Evolutionary conservation across 2,797 vertebrate genomes (phyloP), one percentile per base, ranked within the genome.

Genomic region (Centropyge bicolor): DNA sequence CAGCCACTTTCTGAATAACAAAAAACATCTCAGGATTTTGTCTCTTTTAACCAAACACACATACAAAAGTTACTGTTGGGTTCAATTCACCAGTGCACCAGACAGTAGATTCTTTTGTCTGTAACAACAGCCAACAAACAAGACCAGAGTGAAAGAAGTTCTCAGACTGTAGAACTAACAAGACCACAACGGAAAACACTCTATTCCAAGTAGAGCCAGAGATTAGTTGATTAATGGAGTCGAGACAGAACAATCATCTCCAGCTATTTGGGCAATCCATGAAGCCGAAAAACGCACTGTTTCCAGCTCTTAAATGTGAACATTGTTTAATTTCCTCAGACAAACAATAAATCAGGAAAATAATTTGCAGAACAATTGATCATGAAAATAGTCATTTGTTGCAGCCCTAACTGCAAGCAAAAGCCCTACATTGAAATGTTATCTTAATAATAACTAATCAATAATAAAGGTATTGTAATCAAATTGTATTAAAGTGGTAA

Each of bases 151-250:
- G 40, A 43, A 51, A n/a, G n/a, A 40, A 0, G 31, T 41, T 31
- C 51, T 43, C 17, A 69, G 11, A 31, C 22, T 57, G 35, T 45
- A 36, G 51, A 65, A 66, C 20, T 66, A 43, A 73, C 45, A 59
- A 60, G 24, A 65, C 35, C 38, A 1, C 3, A 2, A 14, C 20
- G 7, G 24, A 55, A 78, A 74, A 54, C 14, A 36, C n/a, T 55
- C 12, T 31, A 14, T 7, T 31, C 10, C 0, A 51, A 65, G 20
- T 19, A 35, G 10, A 70, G 27, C 8, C 8, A 70, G 62, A 4
- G 0, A 74, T 62, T 8, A 35, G 22, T 56, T 14, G 12, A 24
- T 45, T 52, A 71, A 59, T 41, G 1, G 1, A 40, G 35, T 24
- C 16, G 9, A 5, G 1, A 20, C 16, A 20, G 22, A 40, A 54